A percentile compares a stretch with the other conserved stretches of the same genome.
These are phyloP conservation scores for Nymphalis io DNA, from an alignment of 1,140 invertebrate species.

Conservation along the genomic window DNA sequence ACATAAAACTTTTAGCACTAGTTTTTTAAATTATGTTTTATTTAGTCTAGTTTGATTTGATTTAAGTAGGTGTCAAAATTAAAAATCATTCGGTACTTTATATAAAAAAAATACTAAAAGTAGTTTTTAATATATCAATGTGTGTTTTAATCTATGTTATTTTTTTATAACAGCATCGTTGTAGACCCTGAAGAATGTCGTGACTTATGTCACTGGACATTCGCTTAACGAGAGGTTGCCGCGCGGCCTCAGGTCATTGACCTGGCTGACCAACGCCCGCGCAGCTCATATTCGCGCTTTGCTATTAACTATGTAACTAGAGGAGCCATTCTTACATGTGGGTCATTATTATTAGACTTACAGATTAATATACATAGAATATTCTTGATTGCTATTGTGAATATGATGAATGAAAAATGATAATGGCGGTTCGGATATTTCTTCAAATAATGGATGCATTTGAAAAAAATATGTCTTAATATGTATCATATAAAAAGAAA, in stretches of 20 bases:
- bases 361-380: background rate
- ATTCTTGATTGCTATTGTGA: background rate
- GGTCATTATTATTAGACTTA: slow-evolving; percentile 20
- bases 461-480: background rate
- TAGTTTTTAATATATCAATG: too few species aligned
- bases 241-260: slow-evolving; percentile 57
- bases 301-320: slow-evolving; percentile 29
- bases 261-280: slow-evolving; percentile 69
- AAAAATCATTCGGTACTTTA: too few species aligned
- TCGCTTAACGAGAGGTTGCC: slow-evolving; percentile 59
- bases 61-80: too few species aligned
- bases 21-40: too few species aligned
- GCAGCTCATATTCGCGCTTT: slow-evolving; percentile 61
- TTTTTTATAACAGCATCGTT: slow-evolving; percentile 8
- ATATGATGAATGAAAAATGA: too few species aligned
- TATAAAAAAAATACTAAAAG: too few species aligned
- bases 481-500: background rate
- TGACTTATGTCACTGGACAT: slow-evolving; percentile 48
- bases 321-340: slow-evolving; percentile 8
- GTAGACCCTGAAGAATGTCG: slow-evolving; percentile 34
- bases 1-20: too few species aligned
- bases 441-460: too few species aligned
- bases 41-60: too few species aligned
- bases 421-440: too few species aligned
- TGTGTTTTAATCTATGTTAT: background rate